These are phyloP conservation scores for Tortricodes alternella DNA, from an alignment of 2,888 invertebrate genomes.

Conservation along the genomic window DNA sequence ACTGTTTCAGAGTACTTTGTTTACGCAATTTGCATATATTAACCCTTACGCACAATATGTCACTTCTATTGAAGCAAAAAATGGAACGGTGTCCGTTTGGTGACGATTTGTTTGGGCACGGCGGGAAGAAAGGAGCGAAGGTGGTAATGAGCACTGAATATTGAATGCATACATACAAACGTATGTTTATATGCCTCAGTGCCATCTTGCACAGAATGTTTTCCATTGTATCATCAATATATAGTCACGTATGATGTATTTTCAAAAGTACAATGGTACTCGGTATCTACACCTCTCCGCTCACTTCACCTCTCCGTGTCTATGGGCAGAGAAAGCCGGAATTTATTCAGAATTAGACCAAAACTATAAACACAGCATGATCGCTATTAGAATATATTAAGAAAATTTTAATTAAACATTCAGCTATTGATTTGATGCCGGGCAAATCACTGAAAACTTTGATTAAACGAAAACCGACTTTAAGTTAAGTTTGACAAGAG, in stretches of 20 bases:
- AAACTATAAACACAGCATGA: constrained; percentile 40
- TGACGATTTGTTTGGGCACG: constrained; percentile 52
- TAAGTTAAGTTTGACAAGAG: neutral
- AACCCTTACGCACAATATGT: constrained; percentile 64
- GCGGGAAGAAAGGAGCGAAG: neutral
- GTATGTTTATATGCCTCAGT: too few relatives aligned
- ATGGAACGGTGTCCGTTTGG: constrained; percentile 56
- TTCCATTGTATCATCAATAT: too few relatives aligned
- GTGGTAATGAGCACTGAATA: neutral
- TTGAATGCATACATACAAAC: neutral
- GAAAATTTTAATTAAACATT: constrained; percentile 15
- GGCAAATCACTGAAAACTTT: neutral
- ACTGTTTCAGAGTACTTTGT: constrained; percentile 45
- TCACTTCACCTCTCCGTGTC: neutral
- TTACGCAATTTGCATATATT: constrained; percentile 77
- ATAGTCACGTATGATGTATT: too few relatives aligned
- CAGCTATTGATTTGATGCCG: constrained; percentile 19
- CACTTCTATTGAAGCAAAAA: constrained; percentile 74
- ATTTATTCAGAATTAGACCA: constrained; percentile 31
- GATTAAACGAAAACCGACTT: neutral
- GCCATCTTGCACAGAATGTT: too few relatives aligned
- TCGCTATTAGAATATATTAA: constrained; percentile 34
- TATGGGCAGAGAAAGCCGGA: constrained; percentile 49
- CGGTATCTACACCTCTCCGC: too few relatives aligned
- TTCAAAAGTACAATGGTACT: too few relatives aligned